Evolutionary conservation across 1,140 invertebrate species (phyloP).

Genomic region (Listronotus bonariensis): DNA sequence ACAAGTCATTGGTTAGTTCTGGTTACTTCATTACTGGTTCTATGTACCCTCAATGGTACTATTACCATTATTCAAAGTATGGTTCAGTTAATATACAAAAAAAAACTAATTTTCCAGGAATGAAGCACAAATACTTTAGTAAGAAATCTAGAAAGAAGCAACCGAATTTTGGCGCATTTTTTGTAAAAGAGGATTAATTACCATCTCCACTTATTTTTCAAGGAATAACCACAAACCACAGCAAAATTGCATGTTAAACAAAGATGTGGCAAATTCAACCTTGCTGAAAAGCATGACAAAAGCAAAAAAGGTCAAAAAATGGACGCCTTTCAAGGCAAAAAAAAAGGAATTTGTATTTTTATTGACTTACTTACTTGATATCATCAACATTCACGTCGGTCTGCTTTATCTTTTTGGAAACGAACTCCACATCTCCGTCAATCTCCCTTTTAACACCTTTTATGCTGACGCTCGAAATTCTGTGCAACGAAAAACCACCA

Average conservation of each 20-base stretch:
- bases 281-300: conserved; percentile 14
- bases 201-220: not conserved
- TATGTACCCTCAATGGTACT: no score
- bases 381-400: conserved; percentile 45
- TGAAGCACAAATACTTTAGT: no score
- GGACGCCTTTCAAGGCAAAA: conserved; percentile 5
- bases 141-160: no score
- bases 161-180: not conserved
- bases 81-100: no score
- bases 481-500: conserved; percentile 28
- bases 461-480: conserved; percentile 23
- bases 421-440: conserved; percentile 21
- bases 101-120: no score
- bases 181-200: not conserved
- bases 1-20: no score
- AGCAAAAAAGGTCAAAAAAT: conserved; percentile 11
- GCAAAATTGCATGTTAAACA: conserved; percentile 7
- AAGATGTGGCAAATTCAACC: conserved; percentile 3
- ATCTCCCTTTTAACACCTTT: conserved; percentile 24
- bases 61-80: no score
- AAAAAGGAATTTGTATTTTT: not conserved
- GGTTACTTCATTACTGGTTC: no score
- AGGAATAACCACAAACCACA: not conserved
- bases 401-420: conserved; percentile 33
- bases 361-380: conserved; percentile 46